These are phyloP conservation scores for Chaetophractus vellerosus DNA, from an alignment of 2,797 vertebrate species.

Conservation along the genomic window DNA sequence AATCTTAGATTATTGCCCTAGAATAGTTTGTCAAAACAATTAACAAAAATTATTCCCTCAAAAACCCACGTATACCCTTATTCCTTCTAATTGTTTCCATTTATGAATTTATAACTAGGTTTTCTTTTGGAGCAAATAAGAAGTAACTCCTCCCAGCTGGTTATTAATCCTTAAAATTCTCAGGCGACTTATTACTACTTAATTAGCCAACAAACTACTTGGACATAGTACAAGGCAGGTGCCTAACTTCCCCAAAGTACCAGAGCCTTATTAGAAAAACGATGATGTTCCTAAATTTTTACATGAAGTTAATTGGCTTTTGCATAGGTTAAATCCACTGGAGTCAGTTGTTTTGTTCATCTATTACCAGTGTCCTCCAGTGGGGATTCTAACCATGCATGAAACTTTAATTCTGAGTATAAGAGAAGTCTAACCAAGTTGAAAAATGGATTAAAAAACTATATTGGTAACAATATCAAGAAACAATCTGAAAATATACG, in stretches of 20 bases:
- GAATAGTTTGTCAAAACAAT: background rate
- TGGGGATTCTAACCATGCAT: background rate
- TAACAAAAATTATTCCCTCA: background rate
- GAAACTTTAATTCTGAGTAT: background rate
- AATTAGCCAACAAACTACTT: slow-evolving; percentile 33
- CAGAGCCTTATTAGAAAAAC: background rate
- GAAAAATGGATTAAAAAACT: background rate
- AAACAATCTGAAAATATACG: slow-evolving; percentile 14
- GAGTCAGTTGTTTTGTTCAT: background rate
- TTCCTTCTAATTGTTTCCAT: background rate
- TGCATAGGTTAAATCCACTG: background rate
- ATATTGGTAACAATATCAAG: background rate
- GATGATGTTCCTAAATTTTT: background rate
- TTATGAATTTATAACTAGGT: background rate
- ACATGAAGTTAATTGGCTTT: slow-evolving; percentile 25
- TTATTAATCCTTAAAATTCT: background rate
- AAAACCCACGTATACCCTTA: background rate
- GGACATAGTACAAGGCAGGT: background rate
- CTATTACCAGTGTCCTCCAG: background rate
- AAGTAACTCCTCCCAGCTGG: background rate
- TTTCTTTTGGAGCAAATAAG: slow-evolving; percentile 9
- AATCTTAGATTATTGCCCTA: background rate
- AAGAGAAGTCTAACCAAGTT: background rate
- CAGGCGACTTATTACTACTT: background rate
- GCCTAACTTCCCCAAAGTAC: background rate